Evolutionary conservation across 1,140 invertebrate species (phyloP).

Genomic region (Caenorhabditis latens): DNA sequence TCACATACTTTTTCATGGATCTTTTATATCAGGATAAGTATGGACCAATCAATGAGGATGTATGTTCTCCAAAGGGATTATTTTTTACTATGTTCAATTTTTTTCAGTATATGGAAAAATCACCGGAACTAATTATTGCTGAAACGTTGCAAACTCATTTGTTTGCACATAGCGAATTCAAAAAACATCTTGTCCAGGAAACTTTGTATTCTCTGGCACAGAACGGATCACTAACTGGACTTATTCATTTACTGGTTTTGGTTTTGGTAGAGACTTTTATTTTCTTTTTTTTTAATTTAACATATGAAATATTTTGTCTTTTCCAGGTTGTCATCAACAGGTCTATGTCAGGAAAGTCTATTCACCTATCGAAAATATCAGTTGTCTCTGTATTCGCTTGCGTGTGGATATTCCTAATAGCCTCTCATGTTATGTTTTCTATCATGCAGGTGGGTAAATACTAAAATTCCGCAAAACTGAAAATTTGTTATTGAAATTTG

Average conservation of each 20-base stretch:
- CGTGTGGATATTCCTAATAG: conserved; percentile 75
- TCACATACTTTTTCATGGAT: conserved; percentile 74
- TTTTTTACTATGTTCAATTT: not conserved
- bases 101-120: conserved; percentile 59
- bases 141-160: conserved; percentile 76
- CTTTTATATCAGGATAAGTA: conserved; percentile 68
- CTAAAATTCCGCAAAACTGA: not conserved
- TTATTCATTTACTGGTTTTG: conserved; percentile 73
- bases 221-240: conserved; percentile 72
- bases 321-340: conserved; percentile 73
- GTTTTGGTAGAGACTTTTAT: conserved; percentile 64
- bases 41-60: conserved; percentile 67
- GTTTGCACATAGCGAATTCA: conserved; percentile 73
- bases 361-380: conserved; percentile 71
- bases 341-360: conserved; percentile 76
- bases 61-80: not conserved
- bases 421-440: conserved; percentile 74
- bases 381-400: conserved; percentile 72
- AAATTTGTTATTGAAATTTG: not conserved
- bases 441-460: conserved; percentile 59
- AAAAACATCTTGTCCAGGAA: conserved; percentile 76
- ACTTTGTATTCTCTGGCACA: conserved; percentile 77
- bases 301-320: not conserved
- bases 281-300: not conserved
- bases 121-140: conserved; percentile 69